These are phyloP conservation scores for Mormyrus iriodes DNA, from an alignment of 2,113 vertebrate species.

Conservation along the genomic window DNA sequence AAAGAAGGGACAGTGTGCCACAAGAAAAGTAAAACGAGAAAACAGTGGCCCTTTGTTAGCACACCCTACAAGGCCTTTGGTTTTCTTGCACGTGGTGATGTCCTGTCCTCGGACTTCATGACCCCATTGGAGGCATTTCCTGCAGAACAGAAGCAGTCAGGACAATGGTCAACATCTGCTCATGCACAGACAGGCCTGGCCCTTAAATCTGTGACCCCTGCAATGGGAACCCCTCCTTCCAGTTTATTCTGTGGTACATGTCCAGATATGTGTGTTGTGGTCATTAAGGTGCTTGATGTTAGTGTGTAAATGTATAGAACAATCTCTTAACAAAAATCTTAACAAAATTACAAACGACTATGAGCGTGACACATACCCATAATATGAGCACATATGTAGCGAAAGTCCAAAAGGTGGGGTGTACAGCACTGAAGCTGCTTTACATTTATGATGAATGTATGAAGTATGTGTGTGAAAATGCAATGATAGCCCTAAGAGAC, in stretches of 20 bases:
- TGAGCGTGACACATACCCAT: not conserved
- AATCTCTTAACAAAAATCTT: not conserved
- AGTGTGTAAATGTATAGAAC: not conserved
- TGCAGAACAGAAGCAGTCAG: conserved; percentile 33
- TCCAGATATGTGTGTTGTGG: not conserved
- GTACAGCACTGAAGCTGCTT: not conserved
- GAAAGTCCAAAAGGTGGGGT: not conserved
- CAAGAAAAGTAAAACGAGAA: conserved; percentile 21
- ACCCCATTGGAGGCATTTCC: conserved; percentile 62
- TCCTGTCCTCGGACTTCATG: conserved; percentile 62
- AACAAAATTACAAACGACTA: not conserved
- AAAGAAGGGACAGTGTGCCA: conserved; percentile 40
- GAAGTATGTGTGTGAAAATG: not conserved
- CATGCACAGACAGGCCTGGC: not conserved
- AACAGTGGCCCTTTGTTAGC: conserved; percentile 24
- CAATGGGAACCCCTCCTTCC: not conserved
- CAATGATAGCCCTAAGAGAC: not conserved
- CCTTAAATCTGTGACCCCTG: not conserved
- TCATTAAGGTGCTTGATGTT: not conserved
- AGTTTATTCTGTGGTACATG: not conserved
- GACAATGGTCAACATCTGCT: not conserved
- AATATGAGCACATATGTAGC: not conserved
- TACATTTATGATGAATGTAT: not conserved
- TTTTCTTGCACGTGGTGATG: conserved; percentile 66
- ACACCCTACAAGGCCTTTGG: conserved; percentile 60